Evolutionary conservation across 2,797 vertebrate species (phyloP), one percentile per base, ranked within the genome.

Genomic region (Erpetoichthys calabaricus): DNA sequence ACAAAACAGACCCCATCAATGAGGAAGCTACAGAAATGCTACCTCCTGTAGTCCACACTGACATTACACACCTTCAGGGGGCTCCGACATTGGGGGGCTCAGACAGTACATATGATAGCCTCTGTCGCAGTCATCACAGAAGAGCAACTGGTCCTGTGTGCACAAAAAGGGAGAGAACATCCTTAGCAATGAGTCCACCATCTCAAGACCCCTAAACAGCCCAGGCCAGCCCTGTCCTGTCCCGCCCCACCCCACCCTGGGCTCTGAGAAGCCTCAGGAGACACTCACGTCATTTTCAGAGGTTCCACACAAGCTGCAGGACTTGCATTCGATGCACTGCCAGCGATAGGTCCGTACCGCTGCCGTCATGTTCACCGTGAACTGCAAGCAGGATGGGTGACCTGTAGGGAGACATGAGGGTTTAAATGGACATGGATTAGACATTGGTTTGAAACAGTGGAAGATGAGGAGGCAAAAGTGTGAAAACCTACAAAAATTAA

Each of bases 261-360:
- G 4, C 41, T 57, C 42, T 8, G 5, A 3, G 42, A 3, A 5
- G 44, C 51, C 45, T 1, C 4, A 45, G 7, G 0, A 3, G 53
- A 9, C 8, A 73, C 88, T 75, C 80, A 95, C 92, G 66, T 96
- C 92, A 3, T 96, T 96, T 83, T 96, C 92, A 0, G 91, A 94
- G 67, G 92, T 96, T 65, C 92, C 92, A 5, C 92, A 96, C 62
- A 96, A 80, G 74, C 90, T 96, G 88, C 92, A 96, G 73, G 89
- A 91, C 68, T 96, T 96, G 89, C 92, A 96, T 73, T 96, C 92
- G 53, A 96, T 96, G 78, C 92, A 96, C 75, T 96, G 92, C 92
- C 92, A 96, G 73, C 92, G 90, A 75, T 94, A 96, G 61, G 91
- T 94, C 73, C 91, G 83, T 73, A 94, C 91, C 0, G 92, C 91